Evolutionary conservation across 2,888 invertebrate genomes (phyloP), one percentile per base, ranked within the genome.

Genomic region (Smittia sp.): DNA sequence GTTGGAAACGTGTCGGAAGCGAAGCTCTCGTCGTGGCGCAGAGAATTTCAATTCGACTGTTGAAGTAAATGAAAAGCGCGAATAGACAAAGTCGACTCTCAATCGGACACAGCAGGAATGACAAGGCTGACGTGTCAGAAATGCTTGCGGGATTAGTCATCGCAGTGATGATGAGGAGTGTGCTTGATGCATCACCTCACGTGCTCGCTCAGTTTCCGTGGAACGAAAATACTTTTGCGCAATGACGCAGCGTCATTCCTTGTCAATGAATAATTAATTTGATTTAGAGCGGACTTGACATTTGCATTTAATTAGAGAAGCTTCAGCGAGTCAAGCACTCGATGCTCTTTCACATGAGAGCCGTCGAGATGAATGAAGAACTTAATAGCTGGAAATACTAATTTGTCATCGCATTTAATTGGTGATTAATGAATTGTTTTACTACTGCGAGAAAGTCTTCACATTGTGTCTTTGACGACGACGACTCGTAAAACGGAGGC

Each of bases 391-490:
- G 32, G 32, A 58, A 58, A 20, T 9, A 18, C 1, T 20, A 18
- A 58, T 58, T 58, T 58, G 58, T 58, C 58, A 58, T 58, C 58
- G 9, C 4, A 20, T 20, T 58, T 58, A 58, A 58, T 58, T 58
- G 58, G 1, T 58, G 58, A 58, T 58, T 58, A 58, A 58, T 58
- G 58, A 58, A 22, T 58, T 58, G 20, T 58, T 46, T 46, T 46
- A 46, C n/a, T 46, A n/a, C 32, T 32, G 32, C 32, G 32, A 32
- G 32, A 32, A 32, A 32, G 32, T 32, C 32, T 32, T 32, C 9
- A n/a, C n/a, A 32, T 32, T 32, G 32, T 32, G n/a, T n/a, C n/a
- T n/a, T n/a, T n/a, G n/a, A n/a, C n/a, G n/a, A n/a, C 32, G 32
- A 32, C 3, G 32, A 3, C 32, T 32, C 32, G 3, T 15, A 46